phyloP scores from a whole-genome alignment of 2,113 vertebrate species.

The Halichoeres trimaculatus region DNA sequence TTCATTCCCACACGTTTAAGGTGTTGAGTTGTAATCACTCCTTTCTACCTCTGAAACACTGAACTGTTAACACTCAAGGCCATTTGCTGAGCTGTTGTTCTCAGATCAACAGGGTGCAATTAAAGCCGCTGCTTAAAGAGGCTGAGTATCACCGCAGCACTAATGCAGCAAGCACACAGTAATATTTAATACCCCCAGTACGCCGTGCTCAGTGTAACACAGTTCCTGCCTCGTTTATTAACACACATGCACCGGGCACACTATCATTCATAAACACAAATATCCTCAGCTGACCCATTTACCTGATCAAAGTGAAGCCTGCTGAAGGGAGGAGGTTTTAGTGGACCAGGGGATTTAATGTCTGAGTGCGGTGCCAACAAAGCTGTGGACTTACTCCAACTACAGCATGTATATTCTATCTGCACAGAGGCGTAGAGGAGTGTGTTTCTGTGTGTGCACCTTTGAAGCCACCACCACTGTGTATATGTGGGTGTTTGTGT shows the following conservation, averaged over 20 bases:
- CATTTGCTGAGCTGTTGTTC: background rate
- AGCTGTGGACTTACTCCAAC: constrained; percentile 32
- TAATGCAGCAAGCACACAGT: constrained; percentile 25
- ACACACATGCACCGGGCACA: constrained; percentile 28
- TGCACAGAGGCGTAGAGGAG: background rate
- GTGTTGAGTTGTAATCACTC: background rate
- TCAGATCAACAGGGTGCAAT: constrained; percentile 7
- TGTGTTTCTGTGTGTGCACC: background rate
- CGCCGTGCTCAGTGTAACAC: constrained; percentile 27
- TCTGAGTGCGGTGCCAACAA: constrained; percentile 15
- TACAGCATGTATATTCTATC: constrained; percentile 45
- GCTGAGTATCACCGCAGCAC: constrained; percentile 11
- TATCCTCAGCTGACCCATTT: constrained; percentile 52
- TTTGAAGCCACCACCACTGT: too few relatives aligned
- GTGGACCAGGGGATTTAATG: constrained; percentile 27
- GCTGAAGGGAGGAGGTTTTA: constrained; percentile 38
- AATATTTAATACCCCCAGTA: background rate
- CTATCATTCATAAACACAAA: constrained; percentile 24
- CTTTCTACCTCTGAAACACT: background rate
- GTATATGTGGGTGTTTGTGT: too few relatives aligned
- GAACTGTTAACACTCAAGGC: background rate
- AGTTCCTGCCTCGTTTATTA: background rate
- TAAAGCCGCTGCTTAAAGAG: background rate
- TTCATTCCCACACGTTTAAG: background rate
- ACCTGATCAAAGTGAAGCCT: constrained; percentile 45